Evolutionary conservation across 2,888 invertebrate genomes (phyloP).

Genomic region (Metacarcinus magister): DNA sequence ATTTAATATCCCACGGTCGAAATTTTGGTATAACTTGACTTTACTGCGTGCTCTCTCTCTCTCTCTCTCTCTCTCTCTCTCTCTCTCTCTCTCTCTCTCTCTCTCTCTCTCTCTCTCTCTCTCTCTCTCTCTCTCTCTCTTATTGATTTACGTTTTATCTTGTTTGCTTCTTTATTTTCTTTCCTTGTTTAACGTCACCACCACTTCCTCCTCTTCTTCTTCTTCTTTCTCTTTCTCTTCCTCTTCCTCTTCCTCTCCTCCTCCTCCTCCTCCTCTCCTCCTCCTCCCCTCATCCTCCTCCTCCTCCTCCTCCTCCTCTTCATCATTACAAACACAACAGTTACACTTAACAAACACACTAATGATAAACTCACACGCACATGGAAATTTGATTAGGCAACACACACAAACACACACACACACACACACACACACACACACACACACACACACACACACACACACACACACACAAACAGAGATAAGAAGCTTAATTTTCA

Average conservation of each 20-base stretch:
- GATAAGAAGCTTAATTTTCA: neutral
- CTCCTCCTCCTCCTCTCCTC: conserved; percentile 18
- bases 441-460: no score
- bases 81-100: neutral
- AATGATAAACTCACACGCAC: no score
- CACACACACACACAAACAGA: no score
- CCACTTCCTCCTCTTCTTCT: neutral
- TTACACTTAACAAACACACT: no score
- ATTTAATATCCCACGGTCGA: neutral
- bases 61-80: neutral
- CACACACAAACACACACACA: no score
- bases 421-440: no score
- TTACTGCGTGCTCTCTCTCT: neutral
- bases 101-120: neutral
- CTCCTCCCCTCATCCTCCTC: neutral
- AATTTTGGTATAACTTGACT: neutral
- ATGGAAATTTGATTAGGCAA: no score
- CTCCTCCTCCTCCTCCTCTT: neutral
- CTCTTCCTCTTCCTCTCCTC: neutral
- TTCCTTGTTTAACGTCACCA: no score
- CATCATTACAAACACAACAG: no score
- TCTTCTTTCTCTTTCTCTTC: neutral
- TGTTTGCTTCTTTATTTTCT: neutral
- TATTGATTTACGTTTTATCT: neutral
- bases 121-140: neutral